These are phyloP conservation scores for Linnaemya tessellans DNA, from an alignment of 2,888 invertebrate species.

Conservation along the genomic window DNA sequence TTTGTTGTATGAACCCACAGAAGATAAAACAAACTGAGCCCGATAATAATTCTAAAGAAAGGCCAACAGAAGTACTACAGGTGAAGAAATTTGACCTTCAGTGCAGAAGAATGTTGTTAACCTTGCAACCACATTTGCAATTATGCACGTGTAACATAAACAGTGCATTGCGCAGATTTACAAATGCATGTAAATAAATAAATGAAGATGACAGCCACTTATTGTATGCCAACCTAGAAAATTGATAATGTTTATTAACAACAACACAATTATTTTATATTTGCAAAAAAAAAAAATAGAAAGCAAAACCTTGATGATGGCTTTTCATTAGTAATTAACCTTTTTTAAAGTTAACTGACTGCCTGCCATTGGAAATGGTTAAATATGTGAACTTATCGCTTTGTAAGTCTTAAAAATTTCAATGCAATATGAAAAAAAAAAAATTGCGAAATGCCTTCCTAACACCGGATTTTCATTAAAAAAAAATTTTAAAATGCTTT, in stretches of 20 bases:
- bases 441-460: too few relatives aligned
- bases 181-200: not conserved
- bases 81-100: constrained; percentile 32
- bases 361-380: too few relatives aligned
- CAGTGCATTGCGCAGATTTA: constrained; percentile 1
- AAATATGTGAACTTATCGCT: too few relatives aligned
- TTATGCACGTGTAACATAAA: not conserved
- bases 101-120: constrained; percentile 6
- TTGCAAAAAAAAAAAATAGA: too few relatives aligned
- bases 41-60: not conserved
- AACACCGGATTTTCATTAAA: too few relatives aligned
- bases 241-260: not conserved
- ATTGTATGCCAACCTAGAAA: constrained; percentile 2
- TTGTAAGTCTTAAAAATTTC: too few relatives aligned
- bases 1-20: too few relatives aligned
- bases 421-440: too few relatives aligned
- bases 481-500: too few relatives aligned
- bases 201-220: constrained; percentile 44
- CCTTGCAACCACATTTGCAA: constrained; percentile 12
- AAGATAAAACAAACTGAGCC: not conserved
- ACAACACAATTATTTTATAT: not conserved
- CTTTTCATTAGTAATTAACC: not conserved
- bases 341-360: not conserved
- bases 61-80: not conserved
- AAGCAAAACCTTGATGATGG: not conserved